Evolutionary conservation across 2,888 invertebrate genomes (phyloP), one percentile per base, ranked within the genome.

Genomic region (Pardosa pseudoannulata): DNA sequence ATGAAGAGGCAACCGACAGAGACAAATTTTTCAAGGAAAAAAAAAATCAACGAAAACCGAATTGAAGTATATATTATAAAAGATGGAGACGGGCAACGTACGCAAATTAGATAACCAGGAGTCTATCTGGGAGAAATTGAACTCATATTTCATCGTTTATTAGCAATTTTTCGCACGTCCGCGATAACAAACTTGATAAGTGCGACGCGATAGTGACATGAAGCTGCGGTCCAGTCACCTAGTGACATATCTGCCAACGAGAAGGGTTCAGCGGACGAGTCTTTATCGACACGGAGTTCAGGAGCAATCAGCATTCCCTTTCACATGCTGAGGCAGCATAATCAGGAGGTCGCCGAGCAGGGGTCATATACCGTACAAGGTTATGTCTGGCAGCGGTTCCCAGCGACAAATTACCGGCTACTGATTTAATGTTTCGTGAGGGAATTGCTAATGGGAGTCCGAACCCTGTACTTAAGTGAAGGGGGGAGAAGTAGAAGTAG

Each of bases 401-500:
- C 78, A 27, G 31, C 78, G 83, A 85, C 83, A 85, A 79, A 85
- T 85, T 85, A 85, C 83, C 62, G 62, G 83, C 83, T 85, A 85
- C 83, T 78, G 83, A 85, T 78, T 85, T 73, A 78, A 78, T 79
- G 83, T 73, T 85, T 78, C 83, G 83, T 85, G 83, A 78, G 72
- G 56, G 67, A 78, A 72, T 83, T 85, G 72, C 78, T 85, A 85
- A 85, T 85, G 72, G 78, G 72, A 74, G 41, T 27, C 1, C 27
- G 11, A 78, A 73, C 78, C 73, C 78, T 50, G 73, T 41, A 68
- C 46, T 83, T 75, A 80, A 23, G n/a, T n/a, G n/a, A n/a, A 73
- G 29, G 41, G 70, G 41, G 65, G 23, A 39, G 29, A 56, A 41
- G 27, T 13, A 80, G 64, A 56, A 62, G 29, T 28, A 68, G 32